A percentile compares a stretch with the other conserved stretches of the same genome.
phyloP scores from a whole-genome alignment of 1,140 invertebrate genomes.

The Bombus pyrosoma region DNA sequence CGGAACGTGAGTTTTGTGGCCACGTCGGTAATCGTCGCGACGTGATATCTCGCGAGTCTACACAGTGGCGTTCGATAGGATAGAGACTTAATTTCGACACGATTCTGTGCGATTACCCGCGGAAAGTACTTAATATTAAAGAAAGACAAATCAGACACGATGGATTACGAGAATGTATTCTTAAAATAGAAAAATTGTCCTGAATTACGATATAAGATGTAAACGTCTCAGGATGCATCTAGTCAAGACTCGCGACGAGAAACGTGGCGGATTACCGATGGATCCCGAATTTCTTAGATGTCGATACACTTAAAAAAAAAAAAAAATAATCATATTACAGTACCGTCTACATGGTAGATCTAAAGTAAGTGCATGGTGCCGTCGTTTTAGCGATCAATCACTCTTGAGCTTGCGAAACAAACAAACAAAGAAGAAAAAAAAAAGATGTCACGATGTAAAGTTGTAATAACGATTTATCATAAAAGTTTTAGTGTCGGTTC shows the following conservation, averaged over 20 bases:
- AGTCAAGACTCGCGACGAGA: slow-evolving; percentile 55
- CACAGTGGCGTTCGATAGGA: too few relatives aligned
- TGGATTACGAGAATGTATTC: not conserved
- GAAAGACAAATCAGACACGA: too few relatives aligned
- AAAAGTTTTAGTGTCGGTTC: slow-evolving; percentile 35
- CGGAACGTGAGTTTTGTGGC: slow-evolving; percentile 5
- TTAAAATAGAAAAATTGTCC: not conserved
- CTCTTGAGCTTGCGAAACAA: slow-evolving; percentile 51
- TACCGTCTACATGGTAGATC: slow-evolving; percentile 63
- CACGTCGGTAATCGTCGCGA: slow-evolving; percentile 22
- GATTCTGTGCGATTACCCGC: not conserved
- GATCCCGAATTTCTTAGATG: slow-evolving; percentile 55
- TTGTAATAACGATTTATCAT: slow-evolving; percentile 37
- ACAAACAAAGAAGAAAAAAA: not conserved
- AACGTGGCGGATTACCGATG: slow-evolving; percentile 43
- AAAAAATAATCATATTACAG: slow-evolving; percentile 37
- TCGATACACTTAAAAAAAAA: slow-evolving; percentile 56
- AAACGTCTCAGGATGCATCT: slow-evolving; percentile 59
- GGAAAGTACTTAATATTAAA: slow-evolving; percentile 12
- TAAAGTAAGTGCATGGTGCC: slow-evolving; percentile 64
- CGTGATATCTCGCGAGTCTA: not conserved
- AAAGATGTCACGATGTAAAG: slow-evolving; percentile 19
- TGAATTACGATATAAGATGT: not conserved
- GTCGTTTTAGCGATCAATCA: slow-evolving; percentile 64
- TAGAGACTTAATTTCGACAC: not conserved